Evolutionary conservation across 2,113 vertebrate genomes (phyloP).

Genomic region (Montifringilla adamsi): DNA sequence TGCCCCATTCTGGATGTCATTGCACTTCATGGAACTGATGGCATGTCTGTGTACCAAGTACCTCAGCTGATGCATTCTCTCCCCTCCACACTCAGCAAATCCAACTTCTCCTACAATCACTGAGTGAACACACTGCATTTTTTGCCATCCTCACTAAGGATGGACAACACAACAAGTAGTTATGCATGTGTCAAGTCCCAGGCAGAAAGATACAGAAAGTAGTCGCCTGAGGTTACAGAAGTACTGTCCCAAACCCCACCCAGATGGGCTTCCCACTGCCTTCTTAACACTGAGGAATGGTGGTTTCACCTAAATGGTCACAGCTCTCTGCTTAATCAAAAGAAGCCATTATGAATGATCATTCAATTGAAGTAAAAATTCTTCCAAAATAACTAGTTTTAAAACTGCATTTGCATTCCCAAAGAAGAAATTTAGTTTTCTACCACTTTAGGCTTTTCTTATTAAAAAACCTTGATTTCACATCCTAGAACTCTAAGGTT

Average conservation of each 20-base stretch:
- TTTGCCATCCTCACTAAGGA: not conserved
- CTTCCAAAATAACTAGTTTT: not conserved
- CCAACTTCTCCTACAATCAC: not conserved
- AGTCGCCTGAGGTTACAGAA: not conserved
- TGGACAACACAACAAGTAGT: not conserved
- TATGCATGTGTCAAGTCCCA: not conserved
- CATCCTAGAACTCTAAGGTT: not conserved
- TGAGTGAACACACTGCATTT: not conserved
- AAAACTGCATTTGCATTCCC: not conserved
- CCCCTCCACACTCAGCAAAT: not conserved
- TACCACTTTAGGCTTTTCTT: not conserved
- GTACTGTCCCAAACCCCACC: accelerated
- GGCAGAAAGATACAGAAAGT: not conserved
- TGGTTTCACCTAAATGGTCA: not conserved
- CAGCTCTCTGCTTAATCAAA: not conserved
- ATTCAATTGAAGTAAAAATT: not conserved
- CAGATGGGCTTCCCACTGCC: not conserved
- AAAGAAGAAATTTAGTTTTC: not conserved
- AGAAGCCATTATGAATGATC: not conserved
- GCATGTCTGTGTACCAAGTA: not conserved
- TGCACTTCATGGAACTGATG: accelerated
- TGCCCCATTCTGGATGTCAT: not conserved
- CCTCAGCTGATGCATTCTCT: not conserved
- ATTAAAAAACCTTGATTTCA: not conserved
- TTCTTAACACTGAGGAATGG: not conserved